Percentiles rank a stretch among this genome's conserved stretches.
These are phyloP conservation scores for Mantis religiosa DNA, from an alignment of 2,888 invertebrate genomes.

Conservation along the genomic window DNA sequence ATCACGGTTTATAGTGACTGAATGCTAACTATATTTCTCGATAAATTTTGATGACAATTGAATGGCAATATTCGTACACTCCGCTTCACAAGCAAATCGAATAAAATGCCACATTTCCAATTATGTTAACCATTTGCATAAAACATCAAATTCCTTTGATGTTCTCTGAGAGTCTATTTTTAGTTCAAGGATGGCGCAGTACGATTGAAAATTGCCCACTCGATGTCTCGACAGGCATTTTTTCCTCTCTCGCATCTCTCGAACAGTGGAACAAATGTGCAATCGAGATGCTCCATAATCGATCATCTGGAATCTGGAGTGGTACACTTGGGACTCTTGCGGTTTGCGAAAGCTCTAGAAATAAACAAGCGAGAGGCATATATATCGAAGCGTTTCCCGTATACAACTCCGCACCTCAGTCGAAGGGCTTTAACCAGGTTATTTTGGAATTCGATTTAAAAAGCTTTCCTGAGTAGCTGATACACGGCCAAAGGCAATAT, in stretches of 20 bases:
- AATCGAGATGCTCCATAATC: background rate
- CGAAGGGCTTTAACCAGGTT: background rate
- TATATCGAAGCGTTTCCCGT: background rate
- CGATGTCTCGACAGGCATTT: background rate
- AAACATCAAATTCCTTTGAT: background rate
- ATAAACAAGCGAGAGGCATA: background rate
- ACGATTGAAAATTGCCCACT: background rate
- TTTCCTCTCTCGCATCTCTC: too few relatives aligned
- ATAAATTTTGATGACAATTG: too few relatives aligned
- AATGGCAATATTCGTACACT: too few relatives aligned
- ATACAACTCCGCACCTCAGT: background rate
- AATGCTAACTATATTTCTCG: too few relatives aligned
- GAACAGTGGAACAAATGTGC: background rate
- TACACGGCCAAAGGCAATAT: background rate
- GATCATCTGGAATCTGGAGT: background rate
- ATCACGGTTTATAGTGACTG: too few relatives aligned
- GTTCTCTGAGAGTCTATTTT: background rate
- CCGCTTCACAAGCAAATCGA: too few relatives aligned
- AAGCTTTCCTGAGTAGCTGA: background rate
- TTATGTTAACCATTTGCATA: background rate
- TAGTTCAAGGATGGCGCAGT: background rate
- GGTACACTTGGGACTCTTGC: background rate
- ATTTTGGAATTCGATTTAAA: background rate
- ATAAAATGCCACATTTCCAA: too few relatives aligned
- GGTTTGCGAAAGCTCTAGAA: background rate